These are phyloP conservation scores for Paedocypris micromegethes DNA, from an alignment of 2,797 vertebrate genomes.

Conservation along the genomic window DNA sequence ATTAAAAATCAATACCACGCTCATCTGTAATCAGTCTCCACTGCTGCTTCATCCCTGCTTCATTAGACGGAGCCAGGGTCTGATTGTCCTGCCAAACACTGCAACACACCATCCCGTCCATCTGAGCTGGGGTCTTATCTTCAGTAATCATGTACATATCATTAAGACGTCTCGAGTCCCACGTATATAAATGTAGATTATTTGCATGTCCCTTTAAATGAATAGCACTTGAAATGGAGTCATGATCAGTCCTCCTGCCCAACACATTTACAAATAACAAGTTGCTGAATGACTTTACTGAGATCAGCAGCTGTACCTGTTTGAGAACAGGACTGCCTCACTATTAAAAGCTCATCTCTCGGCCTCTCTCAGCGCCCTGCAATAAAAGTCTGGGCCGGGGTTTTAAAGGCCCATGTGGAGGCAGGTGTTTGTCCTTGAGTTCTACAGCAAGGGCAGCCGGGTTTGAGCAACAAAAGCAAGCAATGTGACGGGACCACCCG, in stretches of 20 bases:
- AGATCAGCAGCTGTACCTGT: slow-evolving; percentile 38
- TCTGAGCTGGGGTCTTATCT: too few relatives aligned
- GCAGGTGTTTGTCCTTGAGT: slow-evolving; percentile 46
- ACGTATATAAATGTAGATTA: too few relatives aligned
- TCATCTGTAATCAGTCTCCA: slow-evolving; percentile 56
- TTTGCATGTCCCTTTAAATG: too few relatives aligned
- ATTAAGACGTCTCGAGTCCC: too few relatives aligned
- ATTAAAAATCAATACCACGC: slow-evolving; percentile 58
- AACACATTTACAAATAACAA: slow-evolving; percentile 10
- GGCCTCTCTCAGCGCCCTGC: slow-evolving; percentile 41
- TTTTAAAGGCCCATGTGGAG: slow-evolving; percentile 27
- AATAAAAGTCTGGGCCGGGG: slow-evolving; percentile 25
- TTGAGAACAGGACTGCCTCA: slow-evolving; percentile 18
- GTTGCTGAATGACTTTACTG: slow-evolving; percentile 10
- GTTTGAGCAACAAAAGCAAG: not conserved
- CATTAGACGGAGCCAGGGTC: slow-evolving; percentile 47
- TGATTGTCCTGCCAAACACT: slow-evolving; percentile 45
- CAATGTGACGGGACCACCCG: slow-evolving; percentile 2
- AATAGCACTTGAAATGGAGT: not conserved
- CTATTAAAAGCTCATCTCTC: slow-evolving; percentile 26
- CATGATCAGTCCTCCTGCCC: slow-evolving; percentile 13
- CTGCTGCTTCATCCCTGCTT: slow-evolving; percentile 51
- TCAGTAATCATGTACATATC: too few relatives aligned
- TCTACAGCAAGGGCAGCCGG: not conserved
- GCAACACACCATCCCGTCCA: not conserved